phyloP scores from a whole-genome alignment of 1,140 invertebrate species.

The Orius laevigatus region DNA sequence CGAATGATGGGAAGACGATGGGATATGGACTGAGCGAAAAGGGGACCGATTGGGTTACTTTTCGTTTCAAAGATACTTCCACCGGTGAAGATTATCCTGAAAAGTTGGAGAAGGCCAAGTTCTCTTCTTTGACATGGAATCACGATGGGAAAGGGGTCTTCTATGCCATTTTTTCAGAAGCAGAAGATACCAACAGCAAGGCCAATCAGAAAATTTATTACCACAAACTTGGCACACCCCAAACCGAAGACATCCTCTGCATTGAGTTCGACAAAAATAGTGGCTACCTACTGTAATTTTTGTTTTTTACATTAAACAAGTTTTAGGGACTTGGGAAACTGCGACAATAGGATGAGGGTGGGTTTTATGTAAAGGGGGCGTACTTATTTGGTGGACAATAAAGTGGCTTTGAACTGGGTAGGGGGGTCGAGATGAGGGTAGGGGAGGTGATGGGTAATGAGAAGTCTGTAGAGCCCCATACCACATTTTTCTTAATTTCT shows the following conservation, averaged over 20 bases:
- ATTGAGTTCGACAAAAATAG: slow-evolving; percentile 86
- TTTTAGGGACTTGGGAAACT: no score
- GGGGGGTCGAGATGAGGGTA: no score
- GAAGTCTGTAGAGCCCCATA: no score
- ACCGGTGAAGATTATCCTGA: slow-evolving; percentile 81
- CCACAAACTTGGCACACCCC: slow-evolving; percentile 75
- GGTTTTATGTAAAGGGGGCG: no score
- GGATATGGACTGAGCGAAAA: slow-evolving; percentile 83
- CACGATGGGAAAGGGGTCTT: slow-evolving; percentile 91
- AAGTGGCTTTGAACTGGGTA: no score
- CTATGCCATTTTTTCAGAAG: slow-evolving; percentile 70
- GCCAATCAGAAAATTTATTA: slow-evolving; percentile 88
- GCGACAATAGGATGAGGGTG: no score
- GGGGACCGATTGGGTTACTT: slow-evolving; percentile 91
- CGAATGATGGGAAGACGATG: slow-evolving; percentile 76
- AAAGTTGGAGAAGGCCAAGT: slow-evolving; percentile 79
- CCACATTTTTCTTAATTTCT: no score
- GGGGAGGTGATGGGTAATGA: no score
- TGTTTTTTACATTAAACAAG: no score
- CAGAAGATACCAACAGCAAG: slow-evolving; percentile 81
- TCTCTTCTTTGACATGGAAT: slow-evolving; percentile 81
- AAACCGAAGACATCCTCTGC: slow-evolving; percentile 74
- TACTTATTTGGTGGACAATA: no score
- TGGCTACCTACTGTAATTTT: slow-evolving; percentile 71
- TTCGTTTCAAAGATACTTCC: slow-evolving; percentile 62